These are phyloP conservation scores for Myiotriccus ornatus DNA, from an alignment of 2,797 vertebrate genomes.

Conservation along the genomic window DNA sequence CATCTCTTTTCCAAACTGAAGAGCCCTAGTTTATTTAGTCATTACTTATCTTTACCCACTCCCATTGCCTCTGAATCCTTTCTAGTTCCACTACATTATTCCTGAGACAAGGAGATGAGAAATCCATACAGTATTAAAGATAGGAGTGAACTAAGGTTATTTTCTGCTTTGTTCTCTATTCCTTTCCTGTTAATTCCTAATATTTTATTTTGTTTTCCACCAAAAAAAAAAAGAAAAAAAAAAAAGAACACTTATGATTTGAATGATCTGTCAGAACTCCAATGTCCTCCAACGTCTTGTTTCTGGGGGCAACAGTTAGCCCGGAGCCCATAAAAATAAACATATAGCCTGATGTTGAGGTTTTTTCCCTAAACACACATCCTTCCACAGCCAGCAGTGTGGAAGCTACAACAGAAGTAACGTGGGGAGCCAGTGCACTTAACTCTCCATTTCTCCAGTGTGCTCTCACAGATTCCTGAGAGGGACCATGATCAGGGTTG, in stretches of 20 bases:
- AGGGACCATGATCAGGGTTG: neutral
- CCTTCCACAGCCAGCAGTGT: neutral
- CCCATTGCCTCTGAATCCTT: neutral
- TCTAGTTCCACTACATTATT: neutral
- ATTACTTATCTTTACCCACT: neutral
- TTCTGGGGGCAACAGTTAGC: neutral
- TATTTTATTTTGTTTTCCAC: neutral
- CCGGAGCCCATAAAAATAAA: neutral
- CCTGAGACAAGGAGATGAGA: neutral
- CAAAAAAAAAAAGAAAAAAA: neutral
- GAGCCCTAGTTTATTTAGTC: neutral
- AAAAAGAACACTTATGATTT: neutral
- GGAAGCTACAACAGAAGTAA: neutral
- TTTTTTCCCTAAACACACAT: neutral
- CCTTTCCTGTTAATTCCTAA: neutral
- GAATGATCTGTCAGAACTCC: neutral
- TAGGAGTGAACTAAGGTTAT: neutral
- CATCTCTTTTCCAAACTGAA: neutral
- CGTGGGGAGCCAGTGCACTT: rapidly evolving
- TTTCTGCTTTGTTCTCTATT: neutral
- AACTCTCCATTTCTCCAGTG: neutral
- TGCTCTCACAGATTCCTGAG: neutral
- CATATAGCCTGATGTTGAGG: rapidly evolving
- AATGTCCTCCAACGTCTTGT: neutral
- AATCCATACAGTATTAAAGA: neutral